Evolutionary conservation across 1,140 invertebrate species (phyloP).

Genomic region (Drosophila ficusphila): DNA sequence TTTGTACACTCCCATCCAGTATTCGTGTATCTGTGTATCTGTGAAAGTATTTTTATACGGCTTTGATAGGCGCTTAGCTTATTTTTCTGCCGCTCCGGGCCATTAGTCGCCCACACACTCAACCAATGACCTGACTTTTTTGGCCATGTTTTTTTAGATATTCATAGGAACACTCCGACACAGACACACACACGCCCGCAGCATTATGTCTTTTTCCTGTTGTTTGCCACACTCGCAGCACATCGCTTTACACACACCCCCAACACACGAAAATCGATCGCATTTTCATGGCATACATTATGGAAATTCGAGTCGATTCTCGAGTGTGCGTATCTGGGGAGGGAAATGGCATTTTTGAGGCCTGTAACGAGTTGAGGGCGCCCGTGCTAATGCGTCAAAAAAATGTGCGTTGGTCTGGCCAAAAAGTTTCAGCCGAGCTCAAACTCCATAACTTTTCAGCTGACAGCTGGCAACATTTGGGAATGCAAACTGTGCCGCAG

Average conservation of each 20-base stretch:
- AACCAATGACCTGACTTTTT: conserved; percentile 65
- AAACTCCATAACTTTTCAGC: conserved; percentile 19
- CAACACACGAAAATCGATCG: conserved; percentile 71
- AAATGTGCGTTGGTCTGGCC: conserved; percentile 67
- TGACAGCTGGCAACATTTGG: conserved; percentile 37
- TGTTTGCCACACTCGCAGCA: conserved; percentile 27
- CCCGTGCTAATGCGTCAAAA: conserved; percentile 69
- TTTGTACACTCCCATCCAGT: conserved; percentile 40
- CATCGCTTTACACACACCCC: background rate
- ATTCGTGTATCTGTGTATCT: background rate
- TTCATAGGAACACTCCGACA: conserved; percentile 56
- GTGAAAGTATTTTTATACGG: conserved; percentile 52
- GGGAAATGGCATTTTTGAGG: conserved; percentile 77
- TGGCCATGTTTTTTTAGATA: conserved; percentile 53
- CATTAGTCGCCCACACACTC: conserved; percentile 41
- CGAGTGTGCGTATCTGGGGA: conserved; percentile 36
- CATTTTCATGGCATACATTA: conserved; percentile 82
- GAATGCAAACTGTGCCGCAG: conserved; percentile 35
- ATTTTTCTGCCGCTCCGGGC: conserved; percentile 39
- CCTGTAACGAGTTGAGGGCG: conserved; percentile 71
- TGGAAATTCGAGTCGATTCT: conserved; percentile 80
- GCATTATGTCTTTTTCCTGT: conserved; percentile 61
- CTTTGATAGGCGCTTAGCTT: conserved; percentile 46
- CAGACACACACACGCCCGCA: conserved; percentile 57
- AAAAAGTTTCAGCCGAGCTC: conserved; percentile 48